Evolutionary conservation across 2,797 vertebrate genomes (phyloP), one percentile per base, ranked within the genome.

Genomic region (Antennarius maculatus): DNA sequence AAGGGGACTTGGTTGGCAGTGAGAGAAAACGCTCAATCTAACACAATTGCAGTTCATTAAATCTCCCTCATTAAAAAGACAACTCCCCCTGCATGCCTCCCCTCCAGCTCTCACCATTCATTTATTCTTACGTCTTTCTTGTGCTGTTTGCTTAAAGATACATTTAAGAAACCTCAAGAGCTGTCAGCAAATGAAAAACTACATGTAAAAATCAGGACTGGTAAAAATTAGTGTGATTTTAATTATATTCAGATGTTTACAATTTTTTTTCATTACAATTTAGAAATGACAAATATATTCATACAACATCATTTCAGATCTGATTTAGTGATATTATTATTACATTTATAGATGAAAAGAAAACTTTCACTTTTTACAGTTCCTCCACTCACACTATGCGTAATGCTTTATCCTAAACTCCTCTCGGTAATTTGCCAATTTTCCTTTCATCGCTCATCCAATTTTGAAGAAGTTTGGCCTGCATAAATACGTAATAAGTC

Each of bases 61-160:
- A 79, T 70, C 73, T 80, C 41, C 61, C 60, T 83, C 47, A 68
- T 84, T 76, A 74, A 79, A 81, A 72, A 74, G 59, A 61, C 37
- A 43, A 80, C 61, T 69, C 71, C 53, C 23, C 10, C 56, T 50
- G 5, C 55, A 55, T 7, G 55, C 60, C 71, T 80, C 77, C 53
- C 57, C 50, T 74, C 37, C 17, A 27, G 15, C 60, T 74, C 61
- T 39, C 60, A 51, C 65, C 34, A 50, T 34, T 66, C 52, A 12
- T 47, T 71, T 61, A 54, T 45, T 41, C 42, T 52, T 31, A 49
- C 41, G 23, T 61, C 61, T 55, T 17, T 53, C 27, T 49, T 39
- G 29, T 2, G 7, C 60, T 45, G 28, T 0, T 53, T 62, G 12
- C 8, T 17, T 50, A 34, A 42, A 49, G 12, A 16, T 23, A 15